Evolutionary conservation across 1,140 invertebrate genomes (phyloP), one percentile per base, ranked within the genome.

Genomic region (Neoseiulus cucumeris): DNA sequence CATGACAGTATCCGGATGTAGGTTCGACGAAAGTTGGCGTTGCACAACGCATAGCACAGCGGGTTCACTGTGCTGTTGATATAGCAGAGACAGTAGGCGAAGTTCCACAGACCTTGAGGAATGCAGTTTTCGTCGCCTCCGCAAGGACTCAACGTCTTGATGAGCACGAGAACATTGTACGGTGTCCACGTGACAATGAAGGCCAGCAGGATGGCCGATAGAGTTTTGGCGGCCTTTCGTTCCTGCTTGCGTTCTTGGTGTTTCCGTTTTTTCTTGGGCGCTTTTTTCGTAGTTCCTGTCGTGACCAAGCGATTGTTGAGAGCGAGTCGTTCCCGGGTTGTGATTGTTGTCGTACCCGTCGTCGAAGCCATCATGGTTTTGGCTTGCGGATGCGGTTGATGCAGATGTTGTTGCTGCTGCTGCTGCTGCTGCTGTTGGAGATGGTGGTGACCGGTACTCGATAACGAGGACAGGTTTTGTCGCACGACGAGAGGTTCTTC

Each of bases 131-230:
- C 83, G 33, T 71, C 68, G n/a, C 73, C 72, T 71, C 71, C 71
- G 71, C 87, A 87, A 30, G 83, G 80, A 55, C 87, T 85, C 70
- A 91, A 77, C 18, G 87, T 88, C 75, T 91, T 91, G 45, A 93
- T 77, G 69, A 93, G 79, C 67, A 91, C 89, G 67, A 94, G 79
- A 47, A 98, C 91, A 75, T 97, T 98, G 78, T 99, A 99, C 55
- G 95, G 95, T 44, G 91, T 93, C 95, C 95, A 99, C 1, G 95
- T 98, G 70, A 98, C 84, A 69, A 98, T 95, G 78, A 99, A 98
- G 51, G 93, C 93, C 64, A 96, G 76, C 67, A 99, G 78, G 69
- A 99, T 98, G 67, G 95, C 95, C 6, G 87, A 94, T 44, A 98
- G 76, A 0, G 94, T 99, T 76, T 98, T 98, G 1, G 96, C 96